These are phyloP conservation scores for Perodicticus potto DNA, from an alignment of 2,797 vertebrate species.

Conservation along the genomic window DNA sequence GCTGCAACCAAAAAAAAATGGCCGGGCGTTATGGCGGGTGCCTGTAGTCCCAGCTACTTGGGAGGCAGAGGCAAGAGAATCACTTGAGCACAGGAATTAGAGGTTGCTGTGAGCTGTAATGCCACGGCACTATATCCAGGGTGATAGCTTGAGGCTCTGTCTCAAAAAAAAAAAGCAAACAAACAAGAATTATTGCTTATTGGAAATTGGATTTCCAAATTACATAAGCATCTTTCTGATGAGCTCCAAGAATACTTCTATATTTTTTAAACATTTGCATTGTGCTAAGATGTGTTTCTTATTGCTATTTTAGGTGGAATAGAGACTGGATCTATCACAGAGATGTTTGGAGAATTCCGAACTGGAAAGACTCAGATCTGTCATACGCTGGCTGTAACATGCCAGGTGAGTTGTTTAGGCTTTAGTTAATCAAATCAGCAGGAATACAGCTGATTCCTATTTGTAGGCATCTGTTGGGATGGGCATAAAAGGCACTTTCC, in stretches of 20 bases:
- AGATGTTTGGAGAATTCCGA: conserved; percentile 98
- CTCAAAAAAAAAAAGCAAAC: no score
- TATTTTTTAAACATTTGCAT: conserved; percentile 33
- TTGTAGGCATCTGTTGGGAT: conserved; percentile 11
- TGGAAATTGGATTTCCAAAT: conserved; percentile 44
- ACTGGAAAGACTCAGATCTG: conserved; percentile 99
- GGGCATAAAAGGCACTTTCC: conserved; percentile 16
- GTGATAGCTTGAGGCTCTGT: no score
- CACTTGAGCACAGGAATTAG: no score
- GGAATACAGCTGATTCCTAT: background rate
- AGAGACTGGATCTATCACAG: conserved; percentile 98
- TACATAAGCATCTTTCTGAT: conserved; percentile 7
- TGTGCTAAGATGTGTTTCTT: conserved; percentile 16
- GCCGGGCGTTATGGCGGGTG: no score
- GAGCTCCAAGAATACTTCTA: conserved; percentile 11
- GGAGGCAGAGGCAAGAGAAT: no score
- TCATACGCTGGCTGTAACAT: conserved; percentile 97
- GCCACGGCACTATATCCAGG: no score
- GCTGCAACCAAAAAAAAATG: no score
- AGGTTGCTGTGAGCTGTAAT: no score
- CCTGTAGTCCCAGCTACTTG: no score
- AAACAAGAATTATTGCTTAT: background rate
- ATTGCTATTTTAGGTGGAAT: conserved; percentile 93
- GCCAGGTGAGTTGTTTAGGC: conserved; percentile 90
- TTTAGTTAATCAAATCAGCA: conserved; percentile 27